A percentile compares a stretch with the other conserved stretches of the same genome.
Conservation (phyloP, 1,140 invertebrate genomes). For the Drosophila dunni region DNA sequence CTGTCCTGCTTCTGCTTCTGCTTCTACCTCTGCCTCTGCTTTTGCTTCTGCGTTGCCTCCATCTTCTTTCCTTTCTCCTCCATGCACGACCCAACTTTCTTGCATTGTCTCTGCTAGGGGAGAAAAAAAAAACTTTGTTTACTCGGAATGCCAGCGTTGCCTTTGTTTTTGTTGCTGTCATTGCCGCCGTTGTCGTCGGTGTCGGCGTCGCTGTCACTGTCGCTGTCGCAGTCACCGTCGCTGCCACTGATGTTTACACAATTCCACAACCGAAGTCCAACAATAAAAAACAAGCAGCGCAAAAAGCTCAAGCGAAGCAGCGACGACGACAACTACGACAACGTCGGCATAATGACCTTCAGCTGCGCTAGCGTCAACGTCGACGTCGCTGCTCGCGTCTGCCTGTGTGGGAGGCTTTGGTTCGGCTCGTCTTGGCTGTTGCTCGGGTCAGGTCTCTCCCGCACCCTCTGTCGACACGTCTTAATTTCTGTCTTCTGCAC, state of each 20-base stretch:
- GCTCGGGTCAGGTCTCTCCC: conserved; percentile 60
- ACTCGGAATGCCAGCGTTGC: conserved; percentile 72
- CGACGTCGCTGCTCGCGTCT: conserved; percentile 19
- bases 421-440: conserved; percentile 36
- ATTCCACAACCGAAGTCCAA: conserved; percentile 73
- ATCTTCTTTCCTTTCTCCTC: conserved; percentile 12
- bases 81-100: conserved; percentile 65
- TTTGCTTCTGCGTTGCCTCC: conserved; percentile 4
- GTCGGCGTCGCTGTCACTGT: conserved; percentile 28
- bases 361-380: conserved; percentile 60
- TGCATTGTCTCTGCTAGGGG: conserved; percentile 70
- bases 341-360: conserved; percentile 79
- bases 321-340: conserved; percentile 47
- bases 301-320: conserved; percentile 44
- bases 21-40: conserved; percentile 7
- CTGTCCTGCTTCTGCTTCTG: conserved; percentile 22
- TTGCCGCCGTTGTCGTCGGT: conserved; percentile 23
- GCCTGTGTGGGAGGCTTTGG: conserved; percentile 15
- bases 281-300: conserved; percentile 59
- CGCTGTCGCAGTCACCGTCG: conserved; percentile 41
- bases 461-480: conserved; percentile 38
- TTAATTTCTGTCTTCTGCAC: conserved; percentile 58
- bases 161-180: conserved; percentile 63
- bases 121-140: conserved; percentile 73
- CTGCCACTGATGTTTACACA: conserved; percentile 76